These are phyloP conservation scores for Hirtodrosophila trivittata DNA, from an alignment of 2,888 invertebrate species.

Conservation along the genomic window DNA sequence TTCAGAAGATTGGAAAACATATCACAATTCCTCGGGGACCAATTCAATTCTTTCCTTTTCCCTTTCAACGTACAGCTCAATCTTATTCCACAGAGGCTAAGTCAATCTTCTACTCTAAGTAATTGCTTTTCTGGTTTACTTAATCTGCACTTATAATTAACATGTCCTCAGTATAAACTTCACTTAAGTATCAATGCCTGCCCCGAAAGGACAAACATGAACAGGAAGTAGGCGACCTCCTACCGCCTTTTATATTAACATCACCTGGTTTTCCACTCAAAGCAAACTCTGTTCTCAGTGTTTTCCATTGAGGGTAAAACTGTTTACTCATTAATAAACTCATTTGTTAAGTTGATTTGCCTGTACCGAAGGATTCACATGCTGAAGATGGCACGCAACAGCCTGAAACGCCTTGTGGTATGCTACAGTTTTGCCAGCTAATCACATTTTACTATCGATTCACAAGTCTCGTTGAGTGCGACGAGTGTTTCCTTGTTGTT, in stretches of 20 bases:
- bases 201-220: constrained; percentile 1
- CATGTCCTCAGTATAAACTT: constrained; percentile 13
- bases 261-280: constrained; percentile 1
- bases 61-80: background rate
- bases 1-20: too few relatives aligned
- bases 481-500: constrained; percentile 1
- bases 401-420: constrained; percentile 5
- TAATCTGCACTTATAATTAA: constrained; percentile 22
- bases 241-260: constrained; percentile 18
- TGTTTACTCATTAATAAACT: constrained; percentile 60
- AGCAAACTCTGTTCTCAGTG: constrained; percentile 2
- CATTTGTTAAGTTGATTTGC: constrained; percentile 55
- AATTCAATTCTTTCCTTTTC: too few relatives aligned
- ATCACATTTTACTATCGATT: constrained; percentile 57
- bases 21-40: too few relatives aligned
- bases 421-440: constrained; percentile 38
- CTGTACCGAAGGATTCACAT: constrained; percentile 8
- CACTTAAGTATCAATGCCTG: constrained; percentile 12
- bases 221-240: constrained; percentile 15
- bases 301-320: constrained; percentile 7
- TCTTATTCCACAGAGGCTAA: background rate
- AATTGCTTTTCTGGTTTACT: background rate
- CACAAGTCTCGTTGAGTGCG: constrained; percentile 15
- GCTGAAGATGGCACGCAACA: constrained; percentile 43
- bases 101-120: background rate